Conservation (phyloP, 1,140 invertebrate species). For the Acromyrmex charruanus region DNA sequence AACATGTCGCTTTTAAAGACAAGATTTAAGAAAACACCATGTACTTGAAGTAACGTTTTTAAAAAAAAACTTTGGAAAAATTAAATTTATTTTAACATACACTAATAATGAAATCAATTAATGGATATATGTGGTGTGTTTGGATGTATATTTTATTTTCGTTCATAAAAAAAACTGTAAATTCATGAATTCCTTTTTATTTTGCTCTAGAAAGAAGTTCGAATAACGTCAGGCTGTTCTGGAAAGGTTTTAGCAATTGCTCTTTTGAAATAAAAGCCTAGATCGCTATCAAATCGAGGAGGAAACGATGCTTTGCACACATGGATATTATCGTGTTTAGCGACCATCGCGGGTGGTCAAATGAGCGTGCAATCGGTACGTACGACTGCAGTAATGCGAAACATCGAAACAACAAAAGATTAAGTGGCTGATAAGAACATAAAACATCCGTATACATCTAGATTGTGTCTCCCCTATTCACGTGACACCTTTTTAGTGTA, state of each 20-base stretch:
- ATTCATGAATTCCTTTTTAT: constrained; percentile 30
- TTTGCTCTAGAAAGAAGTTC: not conserved
- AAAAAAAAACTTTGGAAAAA: not conserved
- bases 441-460: constrained; percentile 11
- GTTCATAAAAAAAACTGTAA: not conserved
- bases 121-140: not conserved
- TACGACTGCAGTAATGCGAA: constrained; percentile 65
- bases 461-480: not conserved
- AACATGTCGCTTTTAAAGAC: not conserved
- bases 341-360: constrained; percentile 71
- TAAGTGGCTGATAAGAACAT: constrained; percentile 38
- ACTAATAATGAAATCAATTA: constrained; percentile 1
- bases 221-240: constrained; percentile 6
- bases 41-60: no score
- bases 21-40: not conserved
- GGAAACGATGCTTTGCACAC: constrained; percentile 61
- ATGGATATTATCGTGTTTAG: constrained; percentile 47
- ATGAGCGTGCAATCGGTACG: constrained; percentile 51
- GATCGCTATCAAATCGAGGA: constrained; percentile 48
- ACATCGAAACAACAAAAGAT: constrained; percentile 61
- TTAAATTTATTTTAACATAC: not conserved
- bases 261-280: constrained; percentile 45
- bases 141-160: not conserved
- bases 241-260: constrained; percentile 5
- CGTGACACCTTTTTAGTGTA: not conserved